A percentile compares a stretch with the other conserved stretches of the same genome.
phyloP scores from a whole-genome alignment of 2,797 vertebrate genomes.

The Silurus lanzhouensis region DNA sequence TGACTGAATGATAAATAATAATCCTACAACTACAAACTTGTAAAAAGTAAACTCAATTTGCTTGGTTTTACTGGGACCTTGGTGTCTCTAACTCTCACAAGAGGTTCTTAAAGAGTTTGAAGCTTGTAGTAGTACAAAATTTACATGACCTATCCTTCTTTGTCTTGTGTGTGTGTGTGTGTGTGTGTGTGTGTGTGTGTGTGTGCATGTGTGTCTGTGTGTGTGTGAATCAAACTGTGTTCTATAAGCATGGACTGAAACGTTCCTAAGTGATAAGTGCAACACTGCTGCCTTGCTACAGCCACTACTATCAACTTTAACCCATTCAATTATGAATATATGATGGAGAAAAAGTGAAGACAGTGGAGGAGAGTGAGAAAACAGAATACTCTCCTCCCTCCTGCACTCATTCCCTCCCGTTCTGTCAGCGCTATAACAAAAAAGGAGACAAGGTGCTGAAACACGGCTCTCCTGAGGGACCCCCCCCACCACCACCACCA shows the following conservation, averaged over 20 bases:
- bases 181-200: no score
- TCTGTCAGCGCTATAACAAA: conserved; percentile 73
- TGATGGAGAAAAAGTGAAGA: conserved; percentile 45
- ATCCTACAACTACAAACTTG: conserved; percentile 44
- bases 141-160: neutral
- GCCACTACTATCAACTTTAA: conserved; percentile 31
- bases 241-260: conserved; percentile 15
- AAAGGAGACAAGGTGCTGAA: conserved; percentile 76
- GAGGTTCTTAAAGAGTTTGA: conserved; percentile 3
- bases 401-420: conserved; percentile 51
- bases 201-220: no score
- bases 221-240: conserved; percentile 9
- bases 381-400: conserved; percentile 48
- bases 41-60: conserved; percentile 41
- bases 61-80: conserved; percentile 47
- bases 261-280: conserved; percentile 22
- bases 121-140: neutral
- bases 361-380: conserved; percentile 49
- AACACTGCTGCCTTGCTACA: neutral
- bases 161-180: neutral
- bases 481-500: conserved; percentile 40
- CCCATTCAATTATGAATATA: conserved; percentile 35
- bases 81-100: conserved; percentile 30
- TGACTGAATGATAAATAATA: conserved; percentile 55
- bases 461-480: conserved; percentile 63